Percentiles rank a stretch among this genome's conserved stretches.
phyloP scores from a whole-genome alignment of 37 sponge, comb jelly and placozoan species.

The Diacarnus erythraeanus region DNA sequence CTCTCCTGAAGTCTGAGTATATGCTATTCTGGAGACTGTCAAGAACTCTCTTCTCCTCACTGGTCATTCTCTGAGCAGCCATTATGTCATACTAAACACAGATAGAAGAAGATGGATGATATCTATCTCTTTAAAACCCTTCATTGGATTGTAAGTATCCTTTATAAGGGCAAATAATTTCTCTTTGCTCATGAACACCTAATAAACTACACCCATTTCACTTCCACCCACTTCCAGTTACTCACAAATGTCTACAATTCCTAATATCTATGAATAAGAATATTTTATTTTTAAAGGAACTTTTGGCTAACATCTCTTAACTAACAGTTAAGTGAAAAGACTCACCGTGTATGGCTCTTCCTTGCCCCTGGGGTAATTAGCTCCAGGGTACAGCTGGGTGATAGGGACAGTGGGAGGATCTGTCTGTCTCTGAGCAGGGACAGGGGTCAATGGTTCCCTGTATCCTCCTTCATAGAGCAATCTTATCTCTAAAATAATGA shows the following conservation, averaged over 20 bases:
- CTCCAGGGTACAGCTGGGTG: conserved; percentile 69
- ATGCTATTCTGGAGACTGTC: conserved; percentile 70
- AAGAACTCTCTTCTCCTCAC: conserved; percentile 91
- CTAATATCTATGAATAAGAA: too few relatives aligned
- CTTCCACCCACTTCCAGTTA: too few relatives aligned
- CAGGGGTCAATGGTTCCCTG: conserved; percentile 52
- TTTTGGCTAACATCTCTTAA: not conserved
- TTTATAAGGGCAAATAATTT: too few relatives aligned
- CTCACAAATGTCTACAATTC: too few relatives aligned
- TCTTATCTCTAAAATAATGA: conserved; percentile 39
- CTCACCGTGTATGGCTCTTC: conserved; percentile 72
- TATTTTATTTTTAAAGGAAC: too few relatives aligned
- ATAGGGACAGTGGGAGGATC: conserved; percentile 91
- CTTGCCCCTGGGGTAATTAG: conserved; percentile 73
- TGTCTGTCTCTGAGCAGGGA: conserved; percentile 67
- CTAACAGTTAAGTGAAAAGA: not conserved
- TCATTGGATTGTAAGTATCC: too few relatives aligned
- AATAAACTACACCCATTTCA: too few relatives aligned
- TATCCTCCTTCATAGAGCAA: conserved; percentile 63
- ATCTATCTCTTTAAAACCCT: too few relatives aligned
- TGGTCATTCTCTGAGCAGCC: conserved; percentile 65
- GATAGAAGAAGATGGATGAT: too few relatives aligned
- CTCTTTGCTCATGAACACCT: too few relatives aligned
- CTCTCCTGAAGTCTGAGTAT: conserved; percentile 80
- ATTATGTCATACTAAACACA: conserved; percentile 41